Evolutionary conservation across 2,113 vertebrate species (phyloP).

Genomic region (Mixornis gularis): DNA sequence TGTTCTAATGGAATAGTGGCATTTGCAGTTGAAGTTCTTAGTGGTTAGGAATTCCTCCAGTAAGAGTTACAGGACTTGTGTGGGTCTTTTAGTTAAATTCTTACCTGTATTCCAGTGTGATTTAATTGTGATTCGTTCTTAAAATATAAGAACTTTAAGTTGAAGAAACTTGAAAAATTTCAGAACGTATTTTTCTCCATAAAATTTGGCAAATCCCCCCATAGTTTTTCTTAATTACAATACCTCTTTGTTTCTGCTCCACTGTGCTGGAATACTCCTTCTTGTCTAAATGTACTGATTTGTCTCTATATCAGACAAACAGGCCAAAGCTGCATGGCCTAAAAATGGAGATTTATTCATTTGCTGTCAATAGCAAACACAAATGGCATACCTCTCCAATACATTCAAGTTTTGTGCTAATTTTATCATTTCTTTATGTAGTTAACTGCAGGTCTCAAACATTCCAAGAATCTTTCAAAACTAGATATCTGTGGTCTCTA

Average conservation of each 20-base stretch:
- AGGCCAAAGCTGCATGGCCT: neutral
- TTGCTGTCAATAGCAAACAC: neutral
- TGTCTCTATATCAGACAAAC: neutral
- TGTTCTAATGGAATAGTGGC: neutral
- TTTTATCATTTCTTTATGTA: neutral
- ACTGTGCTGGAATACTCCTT: neutral
- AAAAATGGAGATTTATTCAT: neutral
- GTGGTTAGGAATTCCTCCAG: neutral
- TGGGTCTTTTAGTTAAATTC: neutral
- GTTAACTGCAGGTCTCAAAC: neutral
- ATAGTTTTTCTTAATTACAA: neutral
- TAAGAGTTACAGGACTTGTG: neutral
- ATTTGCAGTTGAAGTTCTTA: neutral
- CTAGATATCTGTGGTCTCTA: rapidly evolving
- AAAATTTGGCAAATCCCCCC: neutral
- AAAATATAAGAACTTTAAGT: neutral
- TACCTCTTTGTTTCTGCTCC: neutral
- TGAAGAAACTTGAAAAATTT: neutral
- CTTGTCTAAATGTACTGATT: neutral
- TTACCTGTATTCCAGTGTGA: neutral
- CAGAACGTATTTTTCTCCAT: neutral
- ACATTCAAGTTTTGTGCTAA: neutral
- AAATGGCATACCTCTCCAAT: neutral
- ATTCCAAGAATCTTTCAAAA: neutral
- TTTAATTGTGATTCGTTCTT: neutral